A percentile compares a stretch with the other conserved stretches of the same genome.
These are phyloP conservation scores for Champsocephalus gunnari DNA, from an alignment of 2,797 vertebrate genomes.

Conservation along the genomic window DNA sequence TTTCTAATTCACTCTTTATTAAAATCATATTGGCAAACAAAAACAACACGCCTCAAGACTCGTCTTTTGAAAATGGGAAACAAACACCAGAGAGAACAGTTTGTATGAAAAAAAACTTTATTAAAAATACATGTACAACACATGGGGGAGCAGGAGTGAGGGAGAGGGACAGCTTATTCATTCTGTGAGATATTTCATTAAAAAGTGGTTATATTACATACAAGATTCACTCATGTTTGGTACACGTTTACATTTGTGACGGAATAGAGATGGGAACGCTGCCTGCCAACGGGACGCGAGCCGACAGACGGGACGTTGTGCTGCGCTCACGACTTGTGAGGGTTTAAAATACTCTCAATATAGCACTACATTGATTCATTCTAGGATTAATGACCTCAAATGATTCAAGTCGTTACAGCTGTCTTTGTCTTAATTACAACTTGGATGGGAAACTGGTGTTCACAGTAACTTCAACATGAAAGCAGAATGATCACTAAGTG, in stretches of 20 bases:
- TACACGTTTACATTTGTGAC: constrained; percentile 40
- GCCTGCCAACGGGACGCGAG: not conserved
- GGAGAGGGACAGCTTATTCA: constrained; percentile 54
- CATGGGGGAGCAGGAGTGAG: constrained; percentile 46
- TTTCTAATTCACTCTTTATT: constrained; percentile 41
- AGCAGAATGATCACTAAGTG: not conserved
- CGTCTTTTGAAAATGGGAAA: not conserved
- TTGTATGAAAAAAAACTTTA: constrained; percentile 70
- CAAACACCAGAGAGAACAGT: not conserved
- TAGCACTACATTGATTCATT: not conserved
- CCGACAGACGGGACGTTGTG: not conserved
- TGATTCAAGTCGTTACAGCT: not conserved
- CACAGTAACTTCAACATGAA: not conserved
- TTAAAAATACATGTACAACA: constrained; percentile 80
- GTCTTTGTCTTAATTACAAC: not conserved
- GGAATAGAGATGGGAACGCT: constrained; percentile 9
- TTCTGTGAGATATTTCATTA: constrained; percentile 38
- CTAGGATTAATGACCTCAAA: not conserved
- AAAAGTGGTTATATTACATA: constrained; percentile 50
- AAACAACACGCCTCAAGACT: not conserved
- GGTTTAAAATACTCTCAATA: not conserved
- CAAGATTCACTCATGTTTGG: constrained; percentile 35
- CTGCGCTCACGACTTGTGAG: not conserved
- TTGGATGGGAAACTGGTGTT: not conserved
- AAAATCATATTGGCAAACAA: constrained; percentile 10